Conservation (phyloP, 2,113 vertebrate species). For the Caretta caretta region DNA sequence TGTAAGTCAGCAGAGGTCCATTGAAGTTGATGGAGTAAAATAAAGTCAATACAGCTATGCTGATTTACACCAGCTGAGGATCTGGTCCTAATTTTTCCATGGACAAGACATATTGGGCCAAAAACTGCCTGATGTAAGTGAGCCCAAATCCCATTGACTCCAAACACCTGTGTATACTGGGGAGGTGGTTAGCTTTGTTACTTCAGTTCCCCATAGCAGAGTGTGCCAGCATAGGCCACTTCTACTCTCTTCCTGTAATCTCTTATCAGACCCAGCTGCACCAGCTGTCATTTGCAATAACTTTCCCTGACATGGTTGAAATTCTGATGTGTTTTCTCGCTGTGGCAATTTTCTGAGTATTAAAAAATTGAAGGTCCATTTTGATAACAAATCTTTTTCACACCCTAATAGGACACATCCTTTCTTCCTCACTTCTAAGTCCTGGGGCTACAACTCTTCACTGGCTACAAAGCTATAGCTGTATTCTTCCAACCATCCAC, state of each 20-base stretch:
- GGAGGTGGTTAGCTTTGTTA: neutral
- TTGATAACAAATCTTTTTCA: neutral
- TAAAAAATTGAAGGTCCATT: neutral
- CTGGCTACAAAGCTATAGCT: neutral
- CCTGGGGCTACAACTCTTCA: neutral
- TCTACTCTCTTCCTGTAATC: neutral
- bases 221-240: neutral
- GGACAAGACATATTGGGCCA: neutral
- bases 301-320: neutral
- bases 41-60: neutral
- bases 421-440: neutral
- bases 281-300: neutral
- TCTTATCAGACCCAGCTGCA: neutral
- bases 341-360: neutral
- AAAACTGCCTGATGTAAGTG: neutral
- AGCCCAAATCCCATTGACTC: neutral
- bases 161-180: neutral
- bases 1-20: neutral
- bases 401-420: neutral
- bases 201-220: neutral
- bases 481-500: neutral
- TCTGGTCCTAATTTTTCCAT: neutral
- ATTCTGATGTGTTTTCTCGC: neutral
- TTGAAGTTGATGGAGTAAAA: neutral
- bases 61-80: neutral